A percentile compares a stretch with the other conserved stretches of the same genome.
phyloP scores from a whole-genome alignment of 2,113 vertebrate genomes.

The Diphyllodes magnificus region DNA sequence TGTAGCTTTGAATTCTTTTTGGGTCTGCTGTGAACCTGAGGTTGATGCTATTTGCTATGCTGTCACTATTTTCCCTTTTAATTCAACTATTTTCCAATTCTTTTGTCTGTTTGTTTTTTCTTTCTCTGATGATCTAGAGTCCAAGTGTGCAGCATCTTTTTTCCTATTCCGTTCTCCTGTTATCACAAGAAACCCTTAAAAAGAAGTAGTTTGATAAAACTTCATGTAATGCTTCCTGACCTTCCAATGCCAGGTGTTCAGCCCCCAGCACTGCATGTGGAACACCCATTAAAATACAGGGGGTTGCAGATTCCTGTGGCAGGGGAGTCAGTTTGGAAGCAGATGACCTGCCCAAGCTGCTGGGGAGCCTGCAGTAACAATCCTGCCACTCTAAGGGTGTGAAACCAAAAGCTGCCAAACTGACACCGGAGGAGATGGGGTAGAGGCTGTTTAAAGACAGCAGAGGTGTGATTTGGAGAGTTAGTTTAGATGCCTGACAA shows the following conservation, averaged over 20 bases:
- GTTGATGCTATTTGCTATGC: background rate
- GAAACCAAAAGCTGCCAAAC: background rate
- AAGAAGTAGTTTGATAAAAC: background rate
- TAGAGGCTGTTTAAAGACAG: background rate
- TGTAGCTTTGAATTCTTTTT: background rate
- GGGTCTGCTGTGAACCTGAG: background rate
- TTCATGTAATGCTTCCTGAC: background rate
- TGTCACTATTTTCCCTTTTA: background rate
- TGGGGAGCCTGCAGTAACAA: background rate
- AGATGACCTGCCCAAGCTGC: background rate
- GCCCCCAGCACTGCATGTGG: background rate
- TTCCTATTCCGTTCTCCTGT: background rate
- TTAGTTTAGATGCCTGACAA: conserved; percentile 27
- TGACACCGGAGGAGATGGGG: background rate
- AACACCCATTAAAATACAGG: background rate
- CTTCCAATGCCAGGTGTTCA: conserved; percentile 23
- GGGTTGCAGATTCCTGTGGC: background rate
- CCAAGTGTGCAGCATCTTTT: background rate
- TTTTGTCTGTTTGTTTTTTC: background rate
- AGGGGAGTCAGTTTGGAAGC: background rate
- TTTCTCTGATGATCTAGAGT: background rate
- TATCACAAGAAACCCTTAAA: background rate
- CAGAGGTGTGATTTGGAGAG: conserved; percentile 60
- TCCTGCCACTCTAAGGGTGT: background rate
- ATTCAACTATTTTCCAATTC: background rate